These are phyloP conservation scores for Alviniconcha strummeri DNA, from an alignment of 2,888 invertebrate species.

Conservation along the genomic window DNA sequence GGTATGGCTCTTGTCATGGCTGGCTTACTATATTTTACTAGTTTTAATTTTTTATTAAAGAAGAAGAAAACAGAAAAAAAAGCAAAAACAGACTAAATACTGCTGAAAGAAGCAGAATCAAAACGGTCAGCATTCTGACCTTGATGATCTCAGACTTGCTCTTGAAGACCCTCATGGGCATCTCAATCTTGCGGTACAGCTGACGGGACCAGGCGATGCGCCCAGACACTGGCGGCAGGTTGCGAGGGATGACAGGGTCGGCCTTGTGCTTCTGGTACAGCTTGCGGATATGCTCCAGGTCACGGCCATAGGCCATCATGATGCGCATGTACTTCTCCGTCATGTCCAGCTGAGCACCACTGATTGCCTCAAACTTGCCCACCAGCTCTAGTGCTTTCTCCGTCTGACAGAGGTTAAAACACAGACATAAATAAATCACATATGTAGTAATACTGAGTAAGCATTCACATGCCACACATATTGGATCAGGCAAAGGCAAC, in stretches of 20 bases:
- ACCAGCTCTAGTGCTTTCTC: slow-evolving; percentile 72
- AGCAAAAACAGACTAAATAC: no score
- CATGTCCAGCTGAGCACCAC: slow-evolving; percentile 70
- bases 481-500: no score
- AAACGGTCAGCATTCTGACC: slow-evolving; percentile 41
- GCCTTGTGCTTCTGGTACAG: slow-evolving; percentile 91
- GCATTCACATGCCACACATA: no score
- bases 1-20: no score
- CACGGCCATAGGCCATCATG: slow-evolving; percentile 79
- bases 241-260: slow-evolving; percentile 90
- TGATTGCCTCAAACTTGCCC: slow-evolving; percentile 71
- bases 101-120: no score
- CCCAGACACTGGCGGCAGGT: slow-evolving; percentile 94
- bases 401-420: slow-evolving; percentile 56
- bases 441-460: no score
- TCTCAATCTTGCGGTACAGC: slow-evolving; percentile 86
- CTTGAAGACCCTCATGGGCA: slow-evolving; percentile 81
- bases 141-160: slow-evolving; percentile 71
- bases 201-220: slow-evolving; percentile 85
- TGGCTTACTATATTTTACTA: no score
- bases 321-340: slow-evolving; percentile 73
- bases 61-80: no score
- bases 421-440: not conserved
- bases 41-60: no score
- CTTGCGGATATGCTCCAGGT: slow-evolving; percentile 84